A percentile compares a stretch with the other conserved stretches of the same genome.
phyloP scores from a whole-genome alignment of 2,888 invertebrate species.

The Dryobotodes eremita region DNA sequence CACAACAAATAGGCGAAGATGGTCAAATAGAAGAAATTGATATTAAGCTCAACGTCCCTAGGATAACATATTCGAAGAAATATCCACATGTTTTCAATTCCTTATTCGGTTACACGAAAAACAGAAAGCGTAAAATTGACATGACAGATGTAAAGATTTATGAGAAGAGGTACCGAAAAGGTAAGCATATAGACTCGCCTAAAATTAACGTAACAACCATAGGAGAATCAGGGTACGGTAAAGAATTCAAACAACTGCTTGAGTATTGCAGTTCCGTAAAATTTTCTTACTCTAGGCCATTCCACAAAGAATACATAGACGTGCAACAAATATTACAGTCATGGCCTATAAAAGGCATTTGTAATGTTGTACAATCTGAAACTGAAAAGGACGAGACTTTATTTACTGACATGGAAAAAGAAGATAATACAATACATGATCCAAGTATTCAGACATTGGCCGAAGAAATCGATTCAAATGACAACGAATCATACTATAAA shows the following conservation, averaged over 20 bases:
- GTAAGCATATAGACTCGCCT: conserved; percentile 84
- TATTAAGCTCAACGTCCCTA: conserved; percentile 75
- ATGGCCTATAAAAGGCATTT: conserved; percentile 79
- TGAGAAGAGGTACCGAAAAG: conserved; percentile 81
- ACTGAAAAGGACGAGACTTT: conserved; percentile 68
- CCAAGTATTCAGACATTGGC: conserved; percentile 78
- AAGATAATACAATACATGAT: conserved; percentile 64
- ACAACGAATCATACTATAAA: conserved; percentile 70
- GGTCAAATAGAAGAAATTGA: conserved; percentile 65
- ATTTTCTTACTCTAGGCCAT: conserved; percentile 84
- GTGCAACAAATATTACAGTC: conserved; percentile 73
- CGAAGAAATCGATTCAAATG: conserved; percentile 80
- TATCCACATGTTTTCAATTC: conserved; percentile 12
- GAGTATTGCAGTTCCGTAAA: conserved; percentile 83
- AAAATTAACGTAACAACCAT: conserved; percentile 74
- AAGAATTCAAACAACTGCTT: conserved; percentile 80
- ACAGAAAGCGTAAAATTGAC: conserved; percentile 78
- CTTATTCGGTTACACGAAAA: conserved; percentile 43
- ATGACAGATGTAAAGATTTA: conserved; percentile 71
- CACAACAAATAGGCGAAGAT: conserved; percentile 57
- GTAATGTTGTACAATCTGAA: conserved; percentile 47
- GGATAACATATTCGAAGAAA: conserved; percentile 76
- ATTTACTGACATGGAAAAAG: conserved; percentile 71
- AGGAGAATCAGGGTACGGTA: conserved; percentile 74
- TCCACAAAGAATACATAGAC: conserved; percentile 82